phyloP scores from a whole-genome alignment of 2,888 invertebrate species.

The Hecatera dysodea region DNA sequence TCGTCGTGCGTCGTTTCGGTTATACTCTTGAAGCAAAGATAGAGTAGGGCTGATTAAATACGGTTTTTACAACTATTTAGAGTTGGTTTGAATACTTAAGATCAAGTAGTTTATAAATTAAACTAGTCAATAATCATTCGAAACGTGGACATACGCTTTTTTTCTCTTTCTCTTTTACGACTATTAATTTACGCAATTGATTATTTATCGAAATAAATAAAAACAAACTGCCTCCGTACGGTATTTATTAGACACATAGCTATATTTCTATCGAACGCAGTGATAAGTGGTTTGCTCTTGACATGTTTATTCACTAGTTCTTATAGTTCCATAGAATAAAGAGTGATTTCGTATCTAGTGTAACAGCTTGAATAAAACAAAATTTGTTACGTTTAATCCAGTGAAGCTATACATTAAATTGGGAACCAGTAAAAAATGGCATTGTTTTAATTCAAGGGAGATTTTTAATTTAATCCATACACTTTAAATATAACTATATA shows the following conservation, averaged over 20 bases:
- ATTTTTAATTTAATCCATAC: too few species aligned
- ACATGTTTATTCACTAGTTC: constrained; percentile 21
- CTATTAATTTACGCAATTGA: background rate
- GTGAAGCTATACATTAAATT: background rate
- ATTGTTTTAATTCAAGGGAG: too few species aligned
- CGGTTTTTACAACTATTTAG: background rate
- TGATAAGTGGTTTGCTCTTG: constrained; percentile 34
- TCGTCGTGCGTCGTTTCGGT: too few species aligned
- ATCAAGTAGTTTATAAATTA: background rate
- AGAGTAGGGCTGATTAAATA: background rate
- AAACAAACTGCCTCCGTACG: constrained; percentile 1
- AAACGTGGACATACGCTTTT: background rate
- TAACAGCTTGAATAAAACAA: background rate
- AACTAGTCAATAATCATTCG: background rate
- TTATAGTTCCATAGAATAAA: constrained; percentile 9
- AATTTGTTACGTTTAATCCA: background rate
- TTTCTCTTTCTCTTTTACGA: background rate
- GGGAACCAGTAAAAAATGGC: too few species aligned
- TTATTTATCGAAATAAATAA: constrained; percentile 15
- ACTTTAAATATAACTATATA: too few species aligned
- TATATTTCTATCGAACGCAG: constrained; percentile 6
- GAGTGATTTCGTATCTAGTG: background rate
- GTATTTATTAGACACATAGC: constrained; percentile 32
- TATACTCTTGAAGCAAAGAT: background rate
- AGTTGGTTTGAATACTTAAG: background rate